These are phyloP conservation scores for Megaptera novaeangliae DNA, from an alignment of 2,113 vertebrate genomes.

Conservation along the genomic window DNA sequence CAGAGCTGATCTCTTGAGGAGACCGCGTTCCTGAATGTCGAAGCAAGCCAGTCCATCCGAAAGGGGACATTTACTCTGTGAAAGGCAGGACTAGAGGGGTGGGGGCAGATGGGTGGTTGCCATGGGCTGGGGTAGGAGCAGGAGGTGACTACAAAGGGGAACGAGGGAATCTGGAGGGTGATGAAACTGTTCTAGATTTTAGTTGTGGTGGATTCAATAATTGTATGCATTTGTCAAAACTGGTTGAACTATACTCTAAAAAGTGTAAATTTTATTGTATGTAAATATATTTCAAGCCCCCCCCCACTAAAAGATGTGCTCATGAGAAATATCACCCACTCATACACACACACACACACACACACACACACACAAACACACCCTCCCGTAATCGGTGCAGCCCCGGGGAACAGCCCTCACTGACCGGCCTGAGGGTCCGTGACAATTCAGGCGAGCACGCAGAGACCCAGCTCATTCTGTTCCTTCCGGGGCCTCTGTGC, in stretches of 20 bases:
- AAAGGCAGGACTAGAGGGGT: neutral
- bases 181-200: neutral
- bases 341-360: neutral
- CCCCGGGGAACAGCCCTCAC: neutral
- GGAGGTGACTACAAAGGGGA: neutral
- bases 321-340: neutral
- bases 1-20: neutral
- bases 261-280: neutral
- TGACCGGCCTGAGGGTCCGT: neutral
- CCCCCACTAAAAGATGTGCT: neutral
- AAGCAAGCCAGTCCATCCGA: neutral
- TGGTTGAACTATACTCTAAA: neutral
- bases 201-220: neutral
- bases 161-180: neutral
- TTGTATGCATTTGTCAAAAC: neutral
- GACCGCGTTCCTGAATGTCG: neutral
- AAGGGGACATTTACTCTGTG: neutral
- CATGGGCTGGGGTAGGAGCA: neutral
- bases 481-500: neutral
- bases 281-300: neutral
- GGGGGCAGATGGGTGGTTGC: too few relatives aligned
- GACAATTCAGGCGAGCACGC: neutral
- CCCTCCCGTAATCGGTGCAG: neutral
- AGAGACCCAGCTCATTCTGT: neutral
- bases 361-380: neutral